Base-by-base conservation (phyloP, 2,797 vertebrate genomes). In the Lemur catta region DNA sequence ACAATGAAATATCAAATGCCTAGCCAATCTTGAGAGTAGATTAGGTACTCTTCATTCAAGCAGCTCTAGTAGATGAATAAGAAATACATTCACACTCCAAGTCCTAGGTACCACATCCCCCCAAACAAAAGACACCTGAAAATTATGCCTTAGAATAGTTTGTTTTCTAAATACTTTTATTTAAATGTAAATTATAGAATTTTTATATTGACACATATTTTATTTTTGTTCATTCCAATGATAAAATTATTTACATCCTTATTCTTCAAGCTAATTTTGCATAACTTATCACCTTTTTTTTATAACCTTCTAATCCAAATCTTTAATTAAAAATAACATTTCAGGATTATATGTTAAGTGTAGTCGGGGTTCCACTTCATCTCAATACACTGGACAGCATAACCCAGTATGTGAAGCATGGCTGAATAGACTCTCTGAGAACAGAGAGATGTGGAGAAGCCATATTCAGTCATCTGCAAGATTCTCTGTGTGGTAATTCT, bases 261-360 rank as follows among this genome's bases (percentile, higher is more conserved):
- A 84, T 41, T 78, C n/a, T 79, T 81, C 33, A 93, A 87, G 59
- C 13, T 20, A 91, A 82, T 85, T 69, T 65, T 89, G 18, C 43
- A 57, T 48, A 93, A 86, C 4, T 43, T 85, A 91, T 18, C 43
- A 92, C 69, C 38, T 87, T 84, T 93, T 89, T 59, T 59, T 89
- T 78, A 8, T 76, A 79, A 52, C n/a, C 84, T 89, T 48, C 65
- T 81, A 90, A 72, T 76, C 2, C 33, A 76, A 84, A 84, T 30
- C 59, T 93, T 96, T 89, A 89, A 63, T 89, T 69, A 85, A 81
- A 82, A 84, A 81, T 50, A 65, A 35, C n/a, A 84, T 15, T 92
- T 87, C n/a, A 52, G 55, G 55, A 89, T 84, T 26, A 81, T 41
- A 1, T 67, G 35, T 57, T 33, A n/a, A 69, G 71, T 94, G 43